Base-by-base conservation (phyloP, 1,140 invertebrate genomes). In the Monochamus saltuarius region DNA sequence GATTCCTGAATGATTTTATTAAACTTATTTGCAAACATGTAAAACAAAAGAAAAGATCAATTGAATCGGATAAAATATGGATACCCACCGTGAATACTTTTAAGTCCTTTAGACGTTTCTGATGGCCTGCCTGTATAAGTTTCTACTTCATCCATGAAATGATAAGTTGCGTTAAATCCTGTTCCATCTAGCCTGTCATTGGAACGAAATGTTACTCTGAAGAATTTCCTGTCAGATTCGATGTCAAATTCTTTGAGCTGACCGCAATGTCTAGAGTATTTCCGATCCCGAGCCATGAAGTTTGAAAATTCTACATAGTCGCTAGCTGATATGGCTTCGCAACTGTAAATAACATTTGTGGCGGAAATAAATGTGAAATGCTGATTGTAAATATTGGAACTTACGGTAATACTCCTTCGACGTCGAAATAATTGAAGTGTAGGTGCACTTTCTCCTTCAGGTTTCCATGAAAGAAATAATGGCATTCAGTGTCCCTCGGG, bases 301-400 rank as follows among this genome's bases (percentile, higher is more conserved):
- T 97, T 97, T 11, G 92, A 95, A 76, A 98, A 96, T 76, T 96
- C 92, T 35, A 97, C 88, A 75, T 90, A 97, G 77, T 97, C 95
- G 70, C 93, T 96, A 2, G 91, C 89, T 9, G 92, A 91, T 40
- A 86, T 82, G 45, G 89, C 87, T 70, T 91, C 89, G 74, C 94
- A 97, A 63, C 94, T 96, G 78, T 78, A 66, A 69, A 61, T 50
- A 59, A 58, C 11, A 14, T 40, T 42, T 42, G 39, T 16, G 11
- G 2, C 2, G 8, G 11, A 40, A 40, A 8, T 8, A 38, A 38
- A 38, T 38, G 37, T 7, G 7, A 38, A 19, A 34, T 7, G 19
- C 34, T 8, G 22, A 45, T 38, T 56, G 10, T 29, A 51, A 1
- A 6, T 36, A 34, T 45, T 4, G 7, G 34, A 62, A 85, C 89